Evolutionary conservation across 1,140 invertebrate species (phyloP).

Genomic region (Zaprionus inermis): DNA sequence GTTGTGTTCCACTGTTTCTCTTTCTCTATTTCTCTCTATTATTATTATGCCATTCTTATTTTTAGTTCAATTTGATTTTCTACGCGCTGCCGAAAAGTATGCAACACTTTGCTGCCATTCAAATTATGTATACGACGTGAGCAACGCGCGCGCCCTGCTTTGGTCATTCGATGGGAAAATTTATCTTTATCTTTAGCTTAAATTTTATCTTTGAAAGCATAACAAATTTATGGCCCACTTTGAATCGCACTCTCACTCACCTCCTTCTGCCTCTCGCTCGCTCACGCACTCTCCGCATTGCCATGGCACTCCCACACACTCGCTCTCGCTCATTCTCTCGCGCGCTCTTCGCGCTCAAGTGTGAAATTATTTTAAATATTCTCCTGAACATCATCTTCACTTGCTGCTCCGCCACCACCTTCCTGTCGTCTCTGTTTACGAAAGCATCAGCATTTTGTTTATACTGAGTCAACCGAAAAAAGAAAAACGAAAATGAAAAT

Average conservation of each 20-base stretch:
- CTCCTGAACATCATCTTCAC: slow-evolving; percentile 5
- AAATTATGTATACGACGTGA: slow-evolving; percentile 75
- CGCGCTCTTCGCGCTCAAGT: slow-evolving; percentile 23
- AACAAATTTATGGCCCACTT: slow-evolving; percentile 68
- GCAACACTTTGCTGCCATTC: slow-evolving; percentile 23
- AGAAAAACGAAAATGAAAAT: slow-evolving; percentile 35
- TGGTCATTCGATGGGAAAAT: slow-evolving; percentile 45
- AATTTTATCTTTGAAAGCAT: slow-evolving; percentile 21
- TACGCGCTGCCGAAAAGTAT: slow-evolving; percentile 66
- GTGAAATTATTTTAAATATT: slow-evolving; percentile 17
- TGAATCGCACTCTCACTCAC: neutral
- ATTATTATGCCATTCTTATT: slow-evolving; percentile 43
- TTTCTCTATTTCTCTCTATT: slow-evolving; percentile 14
- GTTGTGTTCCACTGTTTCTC: neutral
- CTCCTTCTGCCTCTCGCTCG: neutral
- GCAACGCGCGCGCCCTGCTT: slow-evolving; percentile 38
- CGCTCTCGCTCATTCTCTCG: slow-evolving; percentile 10
- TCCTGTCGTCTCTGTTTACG: slow-evolving; percentile 69
- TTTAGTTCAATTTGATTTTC: slow-evolving; percentile 25
- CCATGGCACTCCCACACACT: neutral
- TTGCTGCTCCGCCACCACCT: slow-evolving; percentile 22
- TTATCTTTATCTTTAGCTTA: slow-evolving; percentile 25
- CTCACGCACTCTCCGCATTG: neutral
- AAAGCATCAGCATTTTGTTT: slow-evolving; percentile 71
- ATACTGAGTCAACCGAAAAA: slow-evolving; percentile 50